A percentile compares a stretch with the other conserved stretches of the same genome.
Conservation (phyloP, 2,888 invertebrate genomes). For the Scelioninae gen. 1 region DNA sequence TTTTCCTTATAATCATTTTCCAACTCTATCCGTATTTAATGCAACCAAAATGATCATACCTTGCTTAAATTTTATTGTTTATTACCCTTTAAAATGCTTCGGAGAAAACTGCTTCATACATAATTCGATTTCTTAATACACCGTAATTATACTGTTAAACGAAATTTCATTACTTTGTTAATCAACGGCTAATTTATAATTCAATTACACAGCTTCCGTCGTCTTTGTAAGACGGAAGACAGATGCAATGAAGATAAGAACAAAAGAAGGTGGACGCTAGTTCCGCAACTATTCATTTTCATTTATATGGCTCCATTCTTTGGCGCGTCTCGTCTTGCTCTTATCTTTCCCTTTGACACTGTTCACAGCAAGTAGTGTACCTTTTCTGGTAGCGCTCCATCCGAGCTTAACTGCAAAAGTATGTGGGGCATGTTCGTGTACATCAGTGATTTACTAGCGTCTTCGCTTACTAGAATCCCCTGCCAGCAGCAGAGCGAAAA, state of each 20-base stretch:
- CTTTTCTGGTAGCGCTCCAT: slow-evolving; percentile 55
- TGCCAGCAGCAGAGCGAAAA: slow-evolving; percentile 72
- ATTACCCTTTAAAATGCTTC: slow-evolving; percentile 22
- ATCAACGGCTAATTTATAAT: slow-evolving; percentile 65
- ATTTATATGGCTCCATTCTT: slow-evolving; percentile 66
- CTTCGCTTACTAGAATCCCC: slow-evolving; percentile 66
- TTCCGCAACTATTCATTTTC: slow-evolving; percentile 62
- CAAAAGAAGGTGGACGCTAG: slow-evolving; percentile 57
- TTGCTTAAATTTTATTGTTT: slow-evolving; percentile 29
- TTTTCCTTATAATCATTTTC: no score
- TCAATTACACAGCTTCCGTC: slow-evolving; percentile 52
- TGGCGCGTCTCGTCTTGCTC: slow-evolving; percentile 52
- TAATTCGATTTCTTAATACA: slow-evolving; percentile 52
- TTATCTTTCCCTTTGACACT: slow-evolving; percentile 65
- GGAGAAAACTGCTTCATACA: slow-evolving; percentile 34
- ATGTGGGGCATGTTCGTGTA: slow-evolving; percentile 77
- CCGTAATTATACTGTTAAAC: slow-evolving; percentile 53
- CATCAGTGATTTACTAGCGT: slow-evolving; percentile 79
- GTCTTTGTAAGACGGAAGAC: slow-evolving; percentile 52
- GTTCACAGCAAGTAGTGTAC: slow-evolving; percentile 61
- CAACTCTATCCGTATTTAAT: no score
- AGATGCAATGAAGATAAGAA: slow-evolving; percentile 57
- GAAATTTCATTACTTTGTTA: slow-evolving; percentile 62
- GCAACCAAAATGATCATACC: slow-evolving; percentile 23
- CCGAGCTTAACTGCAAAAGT: slow-evolving; percentile 74